These are phyloP conservation scores for Xylota sylvarum DNA, from an alignment of 2,888 invertebrate species.

Conservation along the genomic window DNA sequence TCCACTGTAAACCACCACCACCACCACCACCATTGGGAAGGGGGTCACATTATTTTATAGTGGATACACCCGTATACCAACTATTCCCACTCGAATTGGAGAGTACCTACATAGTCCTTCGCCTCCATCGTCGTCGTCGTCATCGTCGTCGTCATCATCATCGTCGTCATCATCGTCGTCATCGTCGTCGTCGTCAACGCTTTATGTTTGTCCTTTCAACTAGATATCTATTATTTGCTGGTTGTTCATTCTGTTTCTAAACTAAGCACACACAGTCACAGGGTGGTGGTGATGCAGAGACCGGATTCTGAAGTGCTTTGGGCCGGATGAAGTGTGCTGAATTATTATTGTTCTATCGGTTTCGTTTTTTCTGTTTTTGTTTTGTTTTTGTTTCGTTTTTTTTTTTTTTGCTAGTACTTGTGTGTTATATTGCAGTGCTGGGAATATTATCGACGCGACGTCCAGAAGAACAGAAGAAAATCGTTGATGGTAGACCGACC, in stretches of 20 bases:
- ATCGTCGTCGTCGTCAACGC: not conserved
- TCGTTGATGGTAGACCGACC: slow-evolving; percentile 38
- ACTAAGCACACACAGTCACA: slow-evolving; percentile 5
- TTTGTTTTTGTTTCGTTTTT: not conserved
- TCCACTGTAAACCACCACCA: slow-evolving; percentile 1
- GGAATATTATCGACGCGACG: slow-evolving; percentile 32
- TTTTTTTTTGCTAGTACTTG: not conserved
- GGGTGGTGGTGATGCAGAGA: not conserved
- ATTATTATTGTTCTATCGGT: slow-evolving; percentile 48
- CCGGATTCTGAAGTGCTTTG: slow-evolving; percentile 31
- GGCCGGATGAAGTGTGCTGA: slow-evolving; percentile 43
- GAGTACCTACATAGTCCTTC: slow-evolving; percentile 9
- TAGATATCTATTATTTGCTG: slow-evolving; percentile 55
- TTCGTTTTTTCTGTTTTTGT: not conserved
- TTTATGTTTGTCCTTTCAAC: slow-evolving; percentile 33
- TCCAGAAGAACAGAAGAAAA: slow-evolving; percentile 22
- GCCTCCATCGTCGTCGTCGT: not conserved
- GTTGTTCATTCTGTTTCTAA: slow-evolving; percentile 45
- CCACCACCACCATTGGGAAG: not conserved
- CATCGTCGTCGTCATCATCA: not conserved
- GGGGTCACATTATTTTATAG: slow-evolving; percentile 49
- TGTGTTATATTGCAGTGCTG: not conserved
- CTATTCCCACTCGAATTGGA: slow-evolving; percentile 1
- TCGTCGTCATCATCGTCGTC: not conserved
- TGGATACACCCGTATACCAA: slow-evolving; percentile 4